These are phyloP conservation scores for Pristionchus exspectatus DNA, from an alignment of 2,888 invertebrate genomes.

Conservation along the genomic window DNA sequence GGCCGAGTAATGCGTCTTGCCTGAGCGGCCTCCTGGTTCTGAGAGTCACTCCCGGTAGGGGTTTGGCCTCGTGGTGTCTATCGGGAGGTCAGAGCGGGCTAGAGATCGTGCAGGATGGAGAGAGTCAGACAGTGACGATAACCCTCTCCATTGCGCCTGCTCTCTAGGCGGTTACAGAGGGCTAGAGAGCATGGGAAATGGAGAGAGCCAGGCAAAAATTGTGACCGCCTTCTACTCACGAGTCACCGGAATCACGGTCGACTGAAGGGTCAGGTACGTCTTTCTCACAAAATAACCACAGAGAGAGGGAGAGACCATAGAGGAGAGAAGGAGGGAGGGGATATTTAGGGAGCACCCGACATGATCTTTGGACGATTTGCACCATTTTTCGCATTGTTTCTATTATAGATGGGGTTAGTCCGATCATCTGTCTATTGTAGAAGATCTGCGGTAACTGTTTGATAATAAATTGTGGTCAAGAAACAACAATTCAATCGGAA, in stretches of 20 bases:
- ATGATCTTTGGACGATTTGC: background rate
- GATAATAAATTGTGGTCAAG: too few species aligned
- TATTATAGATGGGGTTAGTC: too few species aligned
- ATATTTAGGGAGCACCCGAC: background rate
- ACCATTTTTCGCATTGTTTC: too few species aligned
- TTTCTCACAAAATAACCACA: background rate
- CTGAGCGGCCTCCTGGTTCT: background rate
- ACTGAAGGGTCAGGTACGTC: background rate
- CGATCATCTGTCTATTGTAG: too few species aligned
- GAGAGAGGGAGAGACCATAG: background rate
- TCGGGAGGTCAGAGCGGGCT: background rate
- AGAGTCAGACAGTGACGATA: background rate
- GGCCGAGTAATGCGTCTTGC: background rate
- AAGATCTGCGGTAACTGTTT: too few species aligned
- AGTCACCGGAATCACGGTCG: slow-evolving; percentile 16
- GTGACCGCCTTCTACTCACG: slow-evolving; percentile 22
- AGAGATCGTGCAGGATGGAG: background rate
- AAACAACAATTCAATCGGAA: background rate
- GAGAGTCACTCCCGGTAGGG: background rate
- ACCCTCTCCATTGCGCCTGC: too few species aligned
- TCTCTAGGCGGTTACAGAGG: too few species aligned
- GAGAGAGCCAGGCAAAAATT: background rate
- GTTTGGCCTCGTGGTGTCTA: background rate
- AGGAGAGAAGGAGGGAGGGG: background rate
- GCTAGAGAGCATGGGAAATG: too few species aligned